Evolutionary conservation across 2,797 vertebrate genomes (phyloP).

Genomic region (Mormyrops attenuatus): DNA sequence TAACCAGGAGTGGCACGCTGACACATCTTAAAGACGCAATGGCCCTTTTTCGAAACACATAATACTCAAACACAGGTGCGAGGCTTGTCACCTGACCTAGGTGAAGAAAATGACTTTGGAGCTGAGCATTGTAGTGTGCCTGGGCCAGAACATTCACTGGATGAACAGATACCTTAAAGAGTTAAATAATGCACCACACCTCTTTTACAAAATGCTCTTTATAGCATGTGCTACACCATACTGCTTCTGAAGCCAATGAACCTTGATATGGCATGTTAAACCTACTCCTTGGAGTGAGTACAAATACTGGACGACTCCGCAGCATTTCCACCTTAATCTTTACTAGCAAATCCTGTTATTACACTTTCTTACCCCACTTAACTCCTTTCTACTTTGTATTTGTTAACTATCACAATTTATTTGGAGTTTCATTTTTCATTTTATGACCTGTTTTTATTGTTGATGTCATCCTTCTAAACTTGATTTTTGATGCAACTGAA

Average conservation of each 20-base stretch:
- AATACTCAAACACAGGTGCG: neutral
- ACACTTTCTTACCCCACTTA: neutral
- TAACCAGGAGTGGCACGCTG: neutral
- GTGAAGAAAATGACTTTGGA: neutral
- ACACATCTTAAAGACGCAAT: neutral
- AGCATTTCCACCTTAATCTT: neutral
- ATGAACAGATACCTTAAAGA: neutral
- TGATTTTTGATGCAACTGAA: neutral
- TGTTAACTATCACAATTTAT: neutral
- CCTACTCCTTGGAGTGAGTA: neutral
- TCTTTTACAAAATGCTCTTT: neutral
- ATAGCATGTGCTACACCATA: neutral
- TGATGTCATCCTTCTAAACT: neutral
- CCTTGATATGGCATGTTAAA: neutral
- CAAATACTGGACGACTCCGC: neutral
- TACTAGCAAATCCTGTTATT: neutral
- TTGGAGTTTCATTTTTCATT: neutral
- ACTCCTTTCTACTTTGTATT: neutral
- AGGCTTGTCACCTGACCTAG: neutral
- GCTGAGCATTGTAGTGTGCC: neutral
- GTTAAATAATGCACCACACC: constrained; percentile 1
- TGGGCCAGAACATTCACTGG: neutral
- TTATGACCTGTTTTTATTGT: neutral
- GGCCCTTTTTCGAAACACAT: neutral
- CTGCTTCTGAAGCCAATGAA: neutral